A percentile compares a stretch with the other conserved stretches of the same genome.
Conservation (phyloP, 2,888 invertebrate species). For the Drosophila villosipedis region DNA sequence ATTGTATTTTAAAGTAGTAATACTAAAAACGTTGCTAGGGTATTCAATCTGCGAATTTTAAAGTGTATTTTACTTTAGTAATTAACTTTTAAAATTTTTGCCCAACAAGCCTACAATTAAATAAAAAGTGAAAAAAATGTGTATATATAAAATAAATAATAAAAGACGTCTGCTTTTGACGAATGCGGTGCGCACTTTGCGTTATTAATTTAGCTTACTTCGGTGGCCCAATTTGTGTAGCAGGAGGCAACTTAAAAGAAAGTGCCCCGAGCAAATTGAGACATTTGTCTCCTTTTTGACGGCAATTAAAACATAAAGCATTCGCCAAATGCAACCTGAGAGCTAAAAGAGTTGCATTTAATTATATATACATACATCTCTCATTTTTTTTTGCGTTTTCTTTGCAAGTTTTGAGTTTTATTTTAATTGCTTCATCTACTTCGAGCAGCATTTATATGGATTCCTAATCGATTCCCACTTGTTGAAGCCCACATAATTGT, state of each 20-base stretch:
- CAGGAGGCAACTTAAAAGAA: slow-evolving; percentile 55
- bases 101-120: slow-evolving; percentile 62
- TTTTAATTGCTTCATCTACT: neutral
- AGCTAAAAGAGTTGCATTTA: neutral
- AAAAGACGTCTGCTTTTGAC: slow-evolving; percentile 49
- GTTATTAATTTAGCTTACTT: slow-evolving; percentile 78
- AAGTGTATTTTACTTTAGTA: slow-evolving; percentile 23
- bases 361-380: neutral
- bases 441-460: neutral
- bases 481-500: slow-evolving; percentile 27
- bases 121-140: slow-evolving; percentile 18
- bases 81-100: slow-evolving; percentile 42
- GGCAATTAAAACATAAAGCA: slow-evolving; percentile 37
- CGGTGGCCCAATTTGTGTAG: slow-evolving; percentile 51
- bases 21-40: neutral
- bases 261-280: slow-evolving; percentile 65
- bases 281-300: slow-evolving; percentile 61
- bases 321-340: slow-evolving; percentile 3
- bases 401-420: neutral
- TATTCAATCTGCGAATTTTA: neutral
- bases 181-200: slow-evolving; percentile 38
- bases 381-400: neutral
- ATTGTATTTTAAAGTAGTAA: neutral
- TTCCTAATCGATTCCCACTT: slow-evolving; percentile 15
- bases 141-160: slow-evolving; percentile 6